Base-by-base conservation (phyloP, 2,797 vertebrate species). In the Caiman crocodilus region DNA sequence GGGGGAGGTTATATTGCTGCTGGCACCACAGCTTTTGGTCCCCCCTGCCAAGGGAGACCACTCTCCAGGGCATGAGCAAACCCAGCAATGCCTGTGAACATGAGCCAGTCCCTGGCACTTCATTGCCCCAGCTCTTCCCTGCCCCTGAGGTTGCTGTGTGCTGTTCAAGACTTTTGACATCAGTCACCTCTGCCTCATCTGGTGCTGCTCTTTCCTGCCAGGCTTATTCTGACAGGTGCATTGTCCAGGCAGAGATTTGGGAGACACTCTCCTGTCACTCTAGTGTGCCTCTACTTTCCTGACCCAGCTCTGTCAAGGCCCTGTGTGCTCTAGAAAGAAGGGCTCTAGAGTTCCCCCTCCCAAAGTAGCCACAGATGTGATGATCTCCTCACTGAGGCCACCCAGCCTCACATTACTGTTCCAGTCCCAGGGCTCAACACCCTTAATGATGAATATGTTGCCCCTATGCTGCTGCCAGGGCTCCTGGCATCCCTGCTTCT, bases 391-490 rank as follows among this genome's bases (percentile, higher is more conserved):
- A 30, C 1, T 0, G 0, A 35, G n/a, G 35, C 86, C 11, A 56
- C 79, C 78, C 0, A 4, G 11, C 87, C 55, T 85, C 67, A 12
- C 80, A 3, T 0, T 2, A 5, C 15, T 0, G 0, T 2, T 73
- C 14, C 83, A 23, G 56, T 71, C 90, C 84, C 75, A 5, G 85
- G 59, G 64, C 67, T 77, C 18, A 28, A 64, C 5, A 8, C 21
- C 57, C 25, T 94, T 90, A 92, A 89, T 79, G 92, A 94, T 80
- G 65, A 76, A 80, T 84, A 14, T 14, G n/a, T 78, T 94, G 79
- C 65, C 92, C 2, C 5, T 0, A n/a, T 35, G 65, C 88, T 60
- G 78, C 18, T 67, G 90, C 82, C 1, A 4, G 56, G n/a, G 76
- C 82, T 9, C 67, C 32, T 67, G 13, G 61, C 0, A 0, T 20